phyloP scores from a whole-genome alignment of 2,888 invertebrate genomes.

The Platerodrilus igneus region DNA sequence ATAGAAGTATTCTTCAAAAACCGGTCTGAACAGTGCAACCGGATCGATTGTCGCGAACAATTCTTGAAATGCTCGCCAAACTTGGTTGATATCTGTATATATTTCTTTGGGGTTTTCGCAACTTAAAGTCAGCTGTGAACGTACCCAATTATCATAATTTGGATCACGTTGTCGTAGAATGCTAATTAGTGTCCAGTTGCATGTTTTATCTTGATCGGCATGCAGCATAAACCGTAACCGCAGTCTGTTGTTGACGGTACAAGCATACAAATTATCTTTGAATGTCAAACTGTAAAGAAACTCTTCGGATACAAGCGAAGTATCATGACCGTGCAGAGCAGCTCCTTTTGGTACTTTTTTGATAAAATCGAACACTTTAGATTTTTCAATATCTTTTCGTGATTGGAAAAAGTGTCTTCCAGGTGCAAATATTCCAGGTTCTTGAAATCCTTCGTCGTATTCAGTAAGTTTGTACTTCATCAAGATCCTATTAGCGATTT shows the following conservation, averaged over 20 bases:
- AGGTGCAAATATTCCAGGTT: conserved; percentile 52
- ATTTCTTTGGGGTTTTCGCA: conserved; percentile 50
- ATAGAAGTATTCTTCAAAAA: conserved; percentile 63
- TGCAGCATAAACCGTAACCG: conserved; percentile 40
- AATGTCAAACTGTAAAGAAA: conserved; percentile 59
- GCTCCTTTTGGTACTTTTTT: conserved; percentile 71
- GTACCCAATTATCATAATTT: conserved; percentile 42
- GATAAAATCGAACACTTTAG: conserved; percentile 64
- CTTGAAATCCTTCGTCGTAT: conserved; percentile 33
- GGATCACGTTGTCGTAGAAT: conserved; percentile 22
- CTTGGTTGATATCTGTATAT: conserved; percentile 53
- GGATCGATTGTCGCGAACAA: conserved; percentile 55
- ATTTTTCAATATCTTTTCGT: conserved; percentile 55
- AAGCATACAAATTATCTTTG: conserved; percentile 55
- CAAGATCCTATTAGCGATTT: conserved; percentile 34
- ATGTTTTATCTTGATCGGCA: conserved; percentile 11
- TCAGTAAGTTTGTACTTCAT: conserved; percentile 37
- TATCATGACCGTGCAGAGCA: conserved; percentile 65
- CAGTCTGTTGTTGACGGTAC: conserved; percentile 36
- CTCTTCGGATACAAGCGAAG: conserved; percentile 57
- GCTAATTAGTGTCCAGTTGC: conserved; percentile 31
- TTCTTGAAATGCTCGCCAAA: conserved; percentile 56
- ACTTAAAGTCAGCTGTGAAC: conserved; percentile 54
- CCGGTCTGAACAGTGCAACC: conserved; percentile 58
- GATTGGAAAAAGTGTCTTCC: conserved; percentile 63